Base-by-base conservation (phyloP, 1,140 invertebrate genomes). In the Rhagoletis zephyria region DNA sequence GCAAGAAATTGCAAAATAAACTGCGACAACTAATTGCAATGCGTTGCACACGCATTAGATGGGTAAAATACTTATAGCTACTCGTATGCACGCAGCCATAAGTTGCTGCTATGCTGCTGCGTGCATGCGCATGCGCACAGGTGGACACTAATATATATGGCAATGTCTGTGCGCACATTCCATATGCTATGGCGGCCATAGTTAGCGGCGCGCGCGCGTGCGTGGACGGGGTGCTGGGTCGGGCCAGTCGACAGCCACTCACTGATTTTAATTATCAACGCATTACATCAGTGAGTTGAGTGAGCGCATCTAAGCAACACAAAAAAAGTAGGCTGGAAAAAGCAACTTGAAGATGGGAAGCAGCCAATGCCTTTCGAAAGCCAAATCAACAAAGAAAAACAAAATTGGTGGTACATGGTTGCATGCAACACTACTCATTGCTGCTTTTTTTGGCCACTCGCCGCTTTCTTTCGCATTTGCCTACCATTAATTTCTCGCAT, bases 401-500 rank as follows among this genome's bases (percentile, higher is more conserved):
- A 42, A 67, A 40, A 67, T 10, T 0, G 30, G 42, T 12, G 40
- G 12, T 40, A 30, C 7, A 56, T 42, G 45, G 74, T 59, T 81
- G 74, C 74, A 81, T 81, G 74, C 74, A 81, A 81, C 51, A 81
- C 16, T 56, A 81, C 30, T 30, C 30, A 30, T n/a, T 30, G 48
- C n/a, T 30, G 48, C 7, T 45, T 74, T 81, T 7, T 51, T 12
- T 81, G 5, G 48, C n/a, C 74, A 56, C 51, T 56, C 19, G 48
- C 12, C 16, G 74, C 74, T 56, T 59, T 59, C 42, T 42, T 48
- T 9, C 45, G 48, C 74, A 59, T 81, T 81, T 81, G 74, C 74
- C 74, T 81, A 51, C 30, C 74, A 81, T 81, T 81, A 81, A 81
- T 81, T 81, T 81, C 74, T 19, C 74, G 48, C 74, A 81, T 81